Base-by-base conservation (phyloP, 1,140 invertebrate genomes). In the Acromyrmex charruanus region DNA sequence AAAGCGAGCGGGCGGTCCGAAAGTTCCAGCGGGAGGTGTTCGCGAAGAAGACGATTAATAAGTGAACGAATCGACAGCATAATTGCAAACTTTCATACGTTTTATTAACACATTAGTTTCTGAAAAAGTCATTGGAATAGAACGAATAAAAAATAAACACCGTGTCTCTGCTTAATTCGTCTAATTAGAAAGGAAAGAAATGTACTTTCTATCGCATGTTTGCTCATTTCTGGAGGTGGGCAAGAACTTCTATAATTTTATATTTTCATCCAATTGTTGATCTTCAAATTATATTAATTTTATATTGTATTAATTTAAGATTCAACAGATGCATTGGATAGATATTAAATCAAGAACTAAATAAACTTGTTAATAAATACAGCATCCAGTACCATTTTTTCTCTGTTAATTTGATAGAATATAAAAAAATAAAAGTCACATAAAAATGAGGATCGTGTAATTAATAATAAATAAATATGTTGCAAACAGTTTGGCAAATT, bases 1-100 rank as follows among this genome's bases (percentile, higher is more conserved):
- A 1, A 99, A 99, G 95, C 96, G 97, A 93, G 99, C 99, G 25
- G 99, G 99, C 80, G 99, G 99, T 71, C 99, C 99, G 1, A 99
- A 99, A 96, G 96, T 98, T 0, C 97, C 96, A 93, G 93, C 96
- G 65, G 96, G 96, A 58, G 96, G 96, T 91, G 96, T 96, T 93
- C 97, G 96, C 87, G 98, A 98, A 94, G 97, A 98, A 91, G 97
- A 98, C 92, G 97, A 98, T 3, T 90, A 84, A 91, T 84, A 66
- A 66, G 59, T 18, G n/a, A 14, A 44, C 3, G 35, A 68, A 59
- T 71, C 12, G 2, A 35, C 16, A 28, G 25, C 9, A 58, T 35
- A 55, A 77, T 77, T 10, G 72, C 39, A 72, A 68, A 81, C 35
- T 88, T 51, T 85, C 58, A 61, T 14, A 44, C 9, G 10, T 77